Percentiles rank a stretch among this genome's conserved stretches.
These are phyloP conservation scores for Chelonoidis abingdonii DNA, from an alignment of 2,113 vertebrate species.

Conservation along the genomic window DNA sequence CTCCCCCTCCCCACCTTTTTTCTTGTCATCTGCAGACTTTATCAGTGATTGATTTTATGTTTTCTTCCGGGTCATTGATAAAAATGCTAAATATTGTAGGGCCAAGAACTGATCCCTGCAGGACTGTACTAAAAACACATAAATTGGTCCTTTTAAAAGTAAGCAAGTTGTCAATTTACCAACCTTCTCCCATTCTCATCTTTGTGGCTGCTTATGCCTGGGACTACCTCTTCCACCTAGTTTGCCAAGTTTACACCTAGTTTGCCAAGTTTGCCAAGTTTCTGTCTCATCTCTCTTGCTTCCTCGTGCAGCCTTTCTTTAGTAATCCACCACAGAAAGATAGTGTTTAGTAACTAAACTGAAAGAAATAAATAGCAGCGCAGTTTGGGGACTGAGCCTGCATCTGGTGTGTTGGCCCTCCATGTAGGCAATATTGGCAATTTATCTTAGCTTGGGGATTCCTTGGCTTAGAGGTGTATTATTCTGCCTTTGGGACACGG, in stretches of 20 bases:
- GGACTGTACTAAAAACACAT: not conserved
- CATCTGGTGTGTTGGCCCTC: not conserved
- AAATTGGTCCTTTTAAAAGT: not conserved
- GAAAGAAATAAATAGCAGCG: not conserved
- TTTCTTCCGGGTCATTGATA: not conserved
- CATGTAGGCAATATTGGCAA: not conserved
- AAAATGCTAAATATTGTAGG: not conserved
- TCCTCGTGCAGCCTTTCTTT: not conserved
- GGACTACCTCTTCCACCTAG: not conserved
- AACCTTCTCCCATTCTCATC: not conserved
- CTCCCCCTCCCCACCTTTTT: not conserved
- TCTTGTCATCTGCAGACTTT: not conserved
- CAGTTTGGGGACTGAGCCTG: not conserved
- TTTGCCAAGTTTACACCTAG: not conserved
- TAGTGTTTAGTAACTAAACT: not conserved
- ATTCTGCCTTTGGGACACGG: not conserved
- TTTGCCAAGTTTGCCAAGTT: not conserved
- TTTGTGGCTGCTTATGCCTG: not conserved
- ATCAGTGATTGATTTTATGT: not conserved
- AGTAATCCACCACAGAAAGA: not conserved
- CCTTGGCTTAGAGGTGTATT: accelerated
- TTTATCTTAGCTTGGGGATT: accelerated
- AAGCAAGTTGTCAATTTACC: not conserved
- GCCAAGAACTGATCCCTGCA: not conserved
- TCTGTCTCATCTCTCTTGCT: not conserved